Evolutionary conservation across 2,888 invertebrate genomes (phyloP), one percentile per base, ranked within the genome.

Genomic region (Andrena marginata): DNA sequence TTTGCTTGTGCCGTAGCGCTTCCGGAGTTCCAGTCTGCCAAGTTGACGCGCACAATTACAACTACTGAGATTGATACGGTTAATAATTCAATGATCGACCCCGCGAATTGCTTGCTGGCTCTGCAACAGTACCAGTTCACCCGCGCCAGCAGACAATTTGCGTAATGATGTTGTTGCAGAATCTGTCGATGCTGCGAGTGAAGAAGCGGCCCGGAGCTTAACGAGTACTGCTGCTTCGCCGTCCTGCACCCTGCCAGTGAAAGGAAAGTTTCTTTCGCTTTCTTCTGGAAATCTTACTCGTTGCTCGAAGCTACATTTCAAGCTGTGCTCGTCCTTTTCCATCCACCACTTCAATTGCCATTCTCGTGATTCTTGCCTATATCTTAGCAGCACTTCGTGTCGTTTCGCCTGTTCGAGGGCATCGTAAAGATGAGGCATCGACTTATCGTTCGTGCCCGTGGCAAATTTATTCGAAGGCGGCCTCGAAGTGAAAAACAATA

Each of bases 71-170:
- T 56, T 56, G 54, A 54, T 35, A 56, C 35, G 13, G 29, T 64
- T 64, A 72, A 72, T 51, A 72, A 72, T 63, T 33, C 51, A 54
- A 54, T 35, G 26, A 72, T 63, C 63, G 33, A 63, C 35, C 31
- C 8, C 26, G 8, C n/a, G 49, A 31, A 31, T 49, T 31, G 60
- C 4, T 71, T 23, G 29, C 49, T 60, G 4, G 48, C 23, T 42
- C 13, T 42, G 13, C 42, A 42, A 42, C 13, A 31, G 10, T 20
- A 23, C 8, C 4, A 3, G 56, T 23, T 56, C 3, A 23, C 23
- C 3, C 26, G 51, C 20, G 51, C 7, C 10, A 23, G 56, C 23
- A 23, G 10, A 56, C 3, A 20, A 56, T 56, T 26, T 23, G 23
- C 56, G 1, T 56, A 20, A 23, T 10, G 56, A 23, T 56, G 26